Base-by-base conservation (phyloP, 2,888 invertebrate species). In the Yponomeuta evonymella region DNA sequence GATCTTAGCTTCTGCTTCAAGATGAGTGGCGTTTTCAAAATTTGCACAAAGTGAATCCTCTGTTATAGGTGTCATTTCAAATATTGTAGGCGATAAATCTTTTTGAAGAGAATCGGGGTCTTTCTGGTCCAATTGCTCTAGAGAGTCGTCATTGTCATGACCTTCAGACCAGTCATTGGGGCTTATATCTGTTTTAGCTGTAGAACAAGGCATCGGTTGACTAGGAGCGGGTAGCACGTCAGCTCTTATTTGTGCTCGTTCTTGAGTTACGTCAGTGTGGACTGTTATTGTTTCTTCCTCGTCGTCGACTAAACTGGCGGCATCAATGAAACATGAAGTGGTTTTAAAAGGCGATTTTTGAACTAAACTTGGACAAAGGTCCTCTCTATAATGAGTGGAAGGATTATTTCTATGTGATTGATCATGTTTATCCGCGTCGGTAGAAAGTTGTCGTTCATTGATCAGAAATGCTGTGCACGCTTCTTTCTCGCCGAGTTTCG, bases 261-360 rank as follows among this genome's bases (percentile, higher is more conserved):
- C 36, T 70, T 77, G 74, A 58, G 72, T 78, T 23, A 69, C 67
- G 70, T 74, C 73, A 43, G 43, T 71, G 70, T 76, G 74, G 71
- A 77, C 72, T 72, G 77, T 74, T 8, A 80, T 81, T 12, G 82
- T 76, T 23, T 83, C 79, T 75, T 95, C 94, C 72, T 93, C 94
- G 79, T 96, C 96, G 81, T 96, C 96, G 33, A 94, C 93, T 74
- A 96, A 87, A 79, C 94, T 95, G 9, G 96, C 95, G 23, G 96
- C 96, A 82, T 96, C 96, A 75, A 96, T 96, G 77, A 96, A 96
- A 81, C 95, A 96, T 72, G 94, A 81, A 2, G 83, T 81, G 33
- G 84, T 80, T 78, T 86, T 88, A 68, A 79, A 79, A 3, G 82
- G 79, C 2, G 82, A 79, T 72, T 81, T 84, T 74, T 82, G 80